Evolutionary conservation across 1,140 invertebrate genomes (phyloP), one percentile per base, ranked within the genome.

Genomic region (Sweltsa coloradensis): DNA sequence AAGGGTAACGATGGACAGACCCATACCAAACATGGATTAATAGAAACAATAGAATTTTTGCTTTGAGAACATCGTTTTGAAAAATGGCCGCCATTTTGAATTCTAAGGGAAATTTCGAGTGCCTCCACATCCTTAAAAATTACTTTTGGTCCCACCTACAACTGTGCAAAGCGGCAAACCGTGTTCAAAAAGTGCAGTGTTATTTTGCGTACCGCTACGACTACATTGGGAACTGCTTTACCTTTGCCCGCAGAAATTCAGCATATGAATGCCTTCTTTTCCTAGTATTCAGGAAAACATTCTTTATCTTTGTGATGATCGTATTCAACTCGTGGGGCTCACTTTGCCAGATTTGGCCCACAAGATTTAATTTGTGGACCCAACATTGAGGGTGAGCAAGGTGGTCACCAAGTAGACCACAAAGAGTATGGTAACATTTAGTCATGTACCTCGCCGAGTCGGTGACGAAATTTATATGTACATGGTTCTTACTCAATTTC

Each of bases 291-390:
- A 37, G 11, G 36, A 37, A 37, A 19, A 5, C 36, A 37, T n/a
- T 37, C n/a, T 37, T 37, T 5, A 37, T 22, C 18, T 37, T 37
- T 5, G 23, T 11, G 11, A 37, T 5, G 5, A 37, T 4, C 18
- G 7, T 37, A 22, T 37, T 37, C 36, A 37, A 11, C 36, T 37
- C 36, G 7, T 37, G 18, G 23, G 5, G n/a, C 23, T 16, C n/a
- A 37, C 23, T 16, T 22, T 37, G 36, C 36, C 36, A 37, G 18
- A 22, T 37, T 9, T 37, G 18, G 36, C 36, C 36, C 23, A 37
- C 36, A 37, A 37, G 36, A 37, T 37, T 37, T 3, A 37, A 19
- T 37, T 37, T 37, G n/a, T 37, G 36, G 18, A 22, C 36, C 36
- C 36, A 37, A n/a, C 36, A 37, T 11, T 37, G 5, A 19, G 23